Conservation (phyloP, 1,140 invertebrate species). For the Trypoxylus dichotomus region DNA sequence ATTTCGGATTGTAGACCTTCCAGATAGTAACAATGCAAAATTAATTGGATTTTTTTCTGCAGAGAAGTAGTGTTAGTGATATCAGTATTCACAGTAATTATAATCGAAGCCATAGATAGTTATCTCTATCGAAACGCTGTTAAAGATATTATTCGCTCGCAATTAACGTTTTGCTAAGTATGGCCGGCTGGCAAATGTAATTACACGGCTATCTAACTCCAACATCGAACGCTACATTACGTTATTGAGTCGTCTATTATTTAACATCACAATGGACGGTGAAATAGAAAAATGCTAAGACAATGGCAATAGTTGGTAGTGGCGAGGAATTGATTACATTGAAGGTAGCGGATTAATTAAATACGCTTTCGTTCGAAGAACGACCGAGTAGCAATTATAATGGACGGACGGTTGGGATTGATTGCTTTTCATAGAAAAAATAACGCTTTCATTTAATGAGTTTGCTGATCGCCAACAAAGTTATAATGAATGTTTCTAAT, state of each 20-base stretch:
- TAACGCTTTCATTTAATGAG: background rate
- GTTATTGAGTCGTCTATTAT: conserved; percentile 4
- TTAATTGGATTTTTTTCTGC: background rate
- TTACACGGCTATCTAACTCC: background rate
- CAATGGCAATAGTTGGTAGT: background rate
- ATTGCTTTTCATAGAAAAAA: background rate
- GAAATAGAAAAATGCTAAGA: background rate
- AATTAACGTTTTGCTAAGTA: background rate
- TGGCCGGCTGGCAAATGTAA: background rate
- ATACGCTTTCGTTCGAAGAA: background rate
- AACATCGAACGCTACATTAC: background rate
- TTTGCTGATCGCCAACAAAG: background rate
- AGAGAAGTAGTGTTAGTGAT: background rate
- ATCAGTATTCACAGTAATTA: background rate
- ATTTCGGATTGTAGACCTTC: no score
- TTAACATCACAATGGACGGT: background rate
- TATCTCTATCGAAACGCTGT: background rate
- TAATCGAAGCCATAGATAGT: background rate
- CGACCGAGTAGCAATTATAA: background rate
- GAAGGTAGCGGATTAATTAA: background rate
- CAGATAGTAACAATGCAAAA: background rate
- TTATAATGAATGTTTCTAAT: background rate
- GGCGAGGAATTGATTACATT: conserved; percentile 1
- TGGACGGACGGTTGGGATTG: background rate
- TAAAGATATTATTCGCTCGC: background rate